These are phyloP conservation scores for Laspeyria flexula DNA, from an alignment of 2,888 invertebrate species.

Conservation along the genomic window DNA sequence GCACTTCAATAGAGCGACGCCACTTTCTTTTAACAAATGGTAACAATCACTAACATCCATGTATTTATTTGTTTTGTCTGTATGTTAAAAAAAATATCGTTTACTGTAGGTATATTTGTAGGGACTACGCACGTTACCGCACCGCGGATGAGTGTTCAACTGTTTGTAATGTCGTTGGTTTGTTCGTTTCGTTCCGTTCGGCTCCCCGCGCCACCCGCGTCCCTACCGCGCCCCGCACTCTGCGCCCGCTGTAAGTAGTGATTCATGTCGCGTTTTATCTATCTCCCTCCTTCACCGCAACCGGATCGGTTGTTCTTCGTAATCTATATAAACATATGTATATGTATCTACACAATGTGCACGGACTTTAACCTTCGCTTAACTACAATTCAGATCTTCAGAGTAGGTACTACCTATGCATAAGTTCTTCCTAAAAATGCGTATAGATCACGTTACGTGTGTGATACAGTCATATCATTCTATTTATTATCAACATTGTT, in stretches of 20 bases:
- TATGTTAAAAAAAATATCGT: constrained; percentile 55
- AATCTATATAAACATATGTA: constrained; percentile 84
- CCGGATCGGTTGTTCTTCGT: constrained; percentile 85
- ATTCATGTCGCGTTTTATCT: constrained; percentile 86
- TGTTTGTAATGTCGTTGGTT: constrained; percentile 80
- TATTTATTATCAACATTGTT: neutral
- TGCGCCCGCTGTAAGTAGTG: constrained; percentile 81
- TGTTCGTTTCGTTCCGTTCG: constrained; percentile 75
- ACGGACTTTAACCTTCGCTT: constrained; percentile 74
- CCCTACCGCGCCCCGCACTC: constrained; percentile 65
- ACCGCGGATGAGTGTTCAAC: constrained; percentile 81
- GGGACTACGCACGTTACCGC: constrained; percentile 71
- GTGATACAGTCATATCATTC: neutral
- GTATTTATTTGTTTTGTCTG: constrained; percentile 60
- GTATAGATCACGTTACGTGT: neutral
- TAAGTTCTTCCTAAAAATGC: neutral
- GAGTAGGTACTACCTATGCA: too few relatives aligned
- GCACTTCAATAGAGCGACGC: constrained; percentile 45
- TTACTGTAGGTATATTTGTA: constrained; percentile 53
- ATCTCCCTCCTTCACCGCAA: constrained; percentile 85
- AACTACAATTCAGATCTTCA: constrained; percentile 53
- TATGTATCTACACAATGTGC: constrained; percentile 68
- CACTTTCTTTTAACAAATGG: constrained; percentile 61
- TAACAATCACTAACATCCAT: constrained; percentile 50
- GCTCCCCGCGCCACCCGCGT: constrained; percentile 61